Evolutionary conservation across 2,797 vertebrate genomes (phyloP).

Genomic region (Onychomys leucogaster): DNA sequence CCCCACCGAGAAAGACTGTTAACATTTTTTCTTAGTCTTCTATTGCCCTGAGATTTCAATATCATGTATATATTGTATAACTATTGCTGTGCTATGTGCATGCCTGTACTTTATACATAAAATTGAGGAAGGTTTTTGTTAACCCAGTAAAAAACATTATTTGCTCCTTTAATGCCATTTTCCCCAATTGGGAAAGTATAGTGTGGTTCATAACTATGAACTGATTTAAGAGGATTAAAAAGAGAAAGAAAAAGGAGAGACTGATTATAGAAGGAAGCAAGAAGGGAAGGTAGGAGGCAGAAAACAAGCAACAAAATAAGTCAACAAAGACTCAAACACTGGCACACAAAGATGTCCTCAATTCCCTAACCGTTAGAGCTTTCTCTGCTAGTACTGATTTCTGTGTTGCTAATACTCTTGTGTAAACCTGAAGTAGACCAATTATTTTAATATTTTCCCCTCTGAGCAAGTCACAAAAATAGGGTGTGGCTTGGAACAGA

Average conservation of each 20-base stretch:
- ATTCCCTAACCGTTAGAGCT: background rate
- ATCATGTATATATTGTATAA: background rate
- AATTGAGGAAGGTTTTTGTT: background rate
- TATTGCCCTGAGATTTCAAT: slow-evolving; percentile 41
- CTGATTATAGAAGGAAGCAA: background rate
- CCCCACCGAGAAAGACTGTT: background rate
- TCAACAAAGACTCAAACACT: background rate
- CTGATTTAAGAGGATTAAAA: background rate
- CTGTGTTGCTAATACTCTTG: background rate
- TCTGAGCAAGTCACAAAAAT: background rate
- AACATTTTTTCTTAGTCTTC: background rate
- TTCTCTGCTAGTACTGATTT: background rate
- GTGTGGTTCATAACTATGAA: background rate
- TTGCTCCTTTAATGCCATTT: background rate
- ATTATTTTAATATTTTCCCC: background rate
- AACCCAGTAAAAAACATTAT: background rate
- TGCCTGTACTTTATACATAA: background rate
- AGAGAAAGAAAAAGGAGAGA: background rate
- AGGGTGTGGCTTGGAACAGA: background rate
- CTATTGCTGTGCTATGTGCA: background rate
- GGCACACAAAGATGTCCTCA: background rate
- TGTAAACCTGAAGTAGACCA: background rate
- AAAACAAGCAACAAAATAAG: background rate
- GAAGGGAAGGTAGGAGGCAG: background rate
- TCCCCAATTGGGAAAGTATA: background rate